These are phyloP conservation scores for Protodeltote pygarga DNA, from an alignment of 2,888 invertebrate species.

Conservation along the genomic window DNA sequence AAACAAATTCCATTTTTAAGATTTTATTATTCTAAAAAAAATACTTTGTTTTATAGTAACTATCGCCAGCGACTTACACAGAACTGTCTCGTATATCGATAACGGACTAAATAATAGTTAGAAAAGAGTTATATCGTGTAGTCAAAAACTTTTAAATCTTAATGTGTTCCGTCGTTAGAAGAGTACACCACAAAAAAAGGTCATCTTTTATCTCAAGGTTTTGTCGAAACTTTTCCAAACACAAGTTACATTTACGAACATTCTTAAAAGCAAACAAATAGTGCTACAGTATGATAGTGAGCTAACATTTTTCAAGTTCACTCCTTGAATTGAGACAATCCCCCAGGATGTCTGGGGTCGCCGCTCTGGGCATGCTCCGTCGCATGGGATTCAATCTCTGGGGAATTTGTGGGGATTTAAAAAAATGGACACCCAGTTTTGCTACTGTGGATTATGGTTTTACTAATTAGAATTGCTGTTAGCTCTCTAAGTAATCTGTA, in stretches of 20 bases:
- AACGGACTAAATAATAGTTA: too few species aligned
- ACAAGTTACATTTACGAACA: slow-evolving; percentile 13
- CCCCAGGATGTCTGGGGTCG: slow-evolving; percentile 68
- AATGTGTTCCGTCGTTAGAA: too few species aligned
- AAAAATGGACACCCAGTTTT: slow-evolving; percentile 55
- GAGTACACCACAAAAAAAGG: too few species aligned
- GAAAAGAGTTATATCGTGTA: too few species aligned
- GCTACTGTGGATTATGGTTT: slow-evolving; percentile 6
- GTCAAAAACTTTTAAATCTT: too few species aligned
- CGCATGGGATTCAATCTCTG: slow-evolving; percentile 85
- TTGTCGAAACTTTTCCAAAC: slow-evolving; percentile 12
- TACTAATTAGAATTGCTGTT: slow-evolving; percentile 5
- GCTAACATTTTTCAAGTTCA: slow-evolving; percentile 72
- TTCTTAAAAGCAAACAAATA: slow-evolving; percentile 19
- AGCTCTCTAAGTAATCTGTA: neutral
- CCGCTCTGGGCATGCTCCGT: slow-evolving; percentile 63
- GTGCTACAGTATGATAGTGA: slow-evolving; percentile 45
- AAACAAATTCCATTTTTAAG: too few species aligned
- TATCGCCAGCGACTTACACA: too few species aligned
- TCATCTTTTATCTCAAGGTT: slow-evolving; percentile 13
- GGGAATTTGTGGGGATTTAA: slow-evolving; percentile 78
- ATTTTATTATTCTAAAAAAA: too few species aligned
- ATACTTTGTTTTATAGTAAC: too few species aligned
- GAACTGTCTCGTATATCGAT: too few species aligned
- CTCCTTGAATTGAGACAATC: slow-evolving; percentile 63